Evolutionary conservation across 2,113 vertebrate species (phyloP).

Genomic region (Tachycineta bicolor): DNA sequence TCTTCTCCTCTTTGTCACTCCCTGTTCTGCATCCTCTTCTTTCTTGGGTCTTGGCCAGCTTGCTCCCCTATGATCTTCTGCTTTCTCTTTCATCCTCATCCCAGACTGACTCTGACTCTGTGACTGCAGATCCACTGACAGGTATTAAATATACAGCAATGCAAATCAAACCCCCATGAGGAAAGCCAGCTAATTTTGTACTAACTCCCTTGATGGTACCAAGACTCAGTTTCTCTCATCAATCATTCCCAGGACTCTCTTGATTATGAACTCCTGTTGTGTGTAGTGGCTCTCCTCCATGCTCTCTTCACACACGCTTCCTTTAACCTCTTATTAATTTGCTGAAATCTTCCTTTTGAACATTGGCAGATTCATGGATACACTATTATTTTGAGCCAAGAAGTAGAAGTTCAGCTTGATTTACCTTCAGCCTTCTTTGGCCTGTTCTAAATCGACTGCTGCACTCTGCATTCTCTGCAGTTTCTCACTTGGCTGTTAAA

Average conservation of each 20-base stretch:
- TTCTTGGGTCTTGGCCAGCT: constrained; percentile 9
- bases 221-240: constrained; percentile 20
- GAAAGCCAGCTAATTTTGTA: constrained; percentile 20
- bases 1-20: background rate
- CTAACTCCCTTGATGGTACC: constrained; percentile 23
- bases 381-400: background rate
- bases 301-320: background rate
- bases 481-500: constrained; percentile 2
- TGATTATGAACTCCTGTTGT: background rate
- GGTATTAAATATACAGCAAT: constrained; percentile 29
- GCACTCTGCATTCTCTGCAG: background rate
- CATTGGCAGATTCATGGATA: constrained; percentile 34
- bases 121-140: constrained; percentile 2
- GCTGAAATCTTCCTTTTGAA: constrained; percentile 32
- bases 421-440: background rate
- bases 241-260: background rate
- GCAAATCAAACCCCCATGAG: background rate
- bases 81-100: constrained; percentile 42
- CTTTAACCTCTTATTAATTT: background rate
- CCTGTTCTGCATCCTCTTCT: background rate
- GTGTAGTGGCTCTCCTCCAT: background rate
- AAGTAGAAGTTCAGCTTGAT: constrained; percentile 16
- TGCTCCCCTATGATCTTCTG: background rate
- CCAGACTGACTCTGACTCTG: background rate
- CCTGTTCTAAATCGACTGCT: background rate